Base-by-base conservation (phyloP, 2,113 vertebrate genomes). In the Hyla sarda region DNA sequence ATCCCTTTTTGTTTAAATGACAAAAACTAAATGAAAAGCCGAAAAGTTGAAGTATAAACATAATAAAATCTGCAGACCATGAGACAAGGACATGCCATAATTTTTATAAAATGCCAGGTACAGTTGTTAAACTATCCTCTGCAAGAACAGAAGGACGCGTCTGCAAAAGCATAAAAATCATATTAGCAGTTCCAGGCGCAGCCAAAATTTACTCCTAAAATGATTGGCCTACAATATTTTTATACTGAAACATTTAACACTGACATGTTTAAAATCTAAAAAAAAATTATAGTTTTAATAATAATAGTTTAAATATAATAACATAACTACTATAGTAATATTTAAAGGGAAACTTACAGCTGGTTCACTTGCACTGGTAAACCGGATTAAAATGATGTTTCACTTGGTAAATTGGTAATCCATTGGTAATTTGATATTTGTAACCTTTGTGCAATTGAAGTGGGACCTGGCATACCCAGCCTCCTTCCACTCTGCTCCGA, bases 91-190 rank as follows among this genome's bases (percentile, higher is more conserved):
- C 85, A 87, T 82, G 76, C 37, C 85, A 87, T 87, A 81, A 82
- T 87, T 87, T 87, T 87, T 82, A 74, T 73, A 82, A 87, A 87
- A 87, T 72, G 76, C 62, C 75, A 86, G 75, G 65, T 86, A 86
- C 62, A 80, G 65, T 45, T 73, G 76, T 86, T 80, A 86, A 79
- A 54, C 76, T 80, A 60, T 86, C 65, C 50, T 86, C 77, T 60
- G 37, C 28, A 28, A 80, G 78, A 82, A 84, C 54, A 62, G 77
- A 87, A 87, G 85, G 77, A 87, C 85, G 79, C 47, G 21, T 73
- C 34, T 58, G 69, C n/a, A 87, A 50, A 45, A 87, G 85, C 78
- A 82, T 82, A 80, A 87, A 81, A 81, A 82, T 73, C 74, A 73
- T 72, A 72, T 72, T 86, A 80, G 58, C 71, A 56, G 62, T n/a